Base-by-base conservation (phyloP, 2,888 invertebrate species). In the Nudaria mundana region DNA sequence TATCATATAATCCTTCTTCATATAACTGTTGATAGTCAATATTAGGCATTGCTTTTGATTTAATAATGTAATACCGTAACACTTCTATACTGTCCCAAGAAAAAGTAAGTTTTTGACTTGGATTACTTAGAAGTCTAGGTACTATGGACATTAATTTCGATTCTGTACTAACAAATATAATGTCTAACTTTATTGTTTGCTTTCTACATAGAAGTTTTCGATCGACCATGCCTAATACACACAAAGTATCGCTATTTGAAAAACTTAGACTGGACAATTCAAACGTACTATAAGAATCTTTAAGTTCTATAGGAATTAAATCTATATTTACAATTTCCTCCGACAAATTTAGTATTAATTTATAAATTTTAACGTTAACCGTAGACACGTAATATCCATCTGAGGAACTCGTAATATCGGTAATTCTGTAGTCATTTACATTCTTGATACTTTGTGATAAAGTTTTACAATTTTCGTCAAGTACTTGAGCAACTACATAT, bases 71-170 rank as follows among this genome's bases (percentile, higher is more conserved):
- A 36, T 66, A 81, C 37, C 84, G 54, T 2, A 86, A 32, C 2
- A 75, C 25, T 63, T 83, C 82, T 31, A 88, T 53, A 3, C 74
- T 71, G 47, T 87, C 88, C 77, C 77, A 81, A 32, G 73, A 56
- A 18, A 73, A 24, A 1, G 71, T 73, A 2, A 88, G 54, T 38
- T 52, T 66, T 44, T 66, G 67, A 16, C 68, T 50, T 0, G 77
- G 71, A 48, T 85, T 87, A 8, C 66, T 52, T 3, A 80, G 11
- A 3, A 85, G 53, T 10, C 56, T 39, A n/a, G 51, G 40, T 5
- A 71, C 16, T 37, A 77, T 59, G 7, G 52, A 45, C 13, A 70
- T 52, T 10, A 66, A 40, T 23, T 50, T 60, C 5, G 54, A 49
- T 11, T 70, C 61, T 0, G 56, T 46, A 25, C 57, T 56, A 8